These are phyloP conservation scores for Ochotona curzoniae DNA, from an alignment of 2,113 vertebrate genomes.

Conservation along the genomic window DNA sequence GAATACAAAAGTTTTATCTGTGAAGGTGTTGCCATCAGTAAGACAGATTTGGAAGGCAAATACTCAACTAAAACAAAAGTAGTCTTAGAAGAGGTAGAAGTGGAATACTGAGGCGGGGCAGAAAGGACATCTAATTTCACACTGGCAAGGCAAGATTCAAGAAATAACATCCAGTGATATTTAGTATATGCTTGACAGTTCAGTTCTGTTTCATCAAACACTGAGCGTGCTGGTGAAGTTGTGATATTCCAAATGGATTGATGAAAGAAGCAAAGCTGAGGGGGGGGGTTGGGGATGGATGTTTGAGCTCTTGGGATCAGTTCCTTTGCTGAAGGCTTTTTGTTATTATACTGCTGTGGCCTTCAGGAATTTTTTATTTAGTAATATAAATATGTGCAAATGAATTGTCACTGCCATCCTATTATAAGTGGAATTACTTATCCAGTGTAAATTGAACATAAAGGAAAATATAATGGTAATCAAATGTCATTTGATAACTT, in stretches of 20 bases:
- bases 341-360: not conserved
- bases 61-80: not conserved
- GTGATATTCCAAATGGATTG: not conserved
- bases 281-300: not conserved
- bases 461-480: not conserved
- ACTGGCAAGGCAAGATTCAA: not conserved
- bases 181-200: not conserved
- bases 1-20: not conserved
- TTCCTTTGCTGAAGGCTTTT: not conserved
- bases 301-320: not conserved
- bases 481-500: not conserved
- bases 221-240: not conserved
- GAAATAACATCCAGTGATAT: not conserved
- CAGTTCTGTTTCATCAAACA: not conserved
- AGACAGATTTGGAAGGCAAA: not conserved
- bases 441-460: not conserved
- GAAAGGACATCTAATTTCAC: not conserved
- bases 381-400: conserved; percentile 4
- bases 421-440: not conserved
- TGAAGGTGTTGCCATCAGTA: not conserved
- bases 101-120: not conserved
- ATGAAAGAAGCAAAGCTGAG: not conserved
- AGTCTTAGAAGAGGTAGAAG: not conserved
- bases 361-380: not conserved
- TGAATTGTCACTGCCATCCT: not conserved